Evolutionary conservation across 37 sponge, comb jelly and placozoan species (phyloP).

Genomic region (Spongilla lacustris): DNA sequence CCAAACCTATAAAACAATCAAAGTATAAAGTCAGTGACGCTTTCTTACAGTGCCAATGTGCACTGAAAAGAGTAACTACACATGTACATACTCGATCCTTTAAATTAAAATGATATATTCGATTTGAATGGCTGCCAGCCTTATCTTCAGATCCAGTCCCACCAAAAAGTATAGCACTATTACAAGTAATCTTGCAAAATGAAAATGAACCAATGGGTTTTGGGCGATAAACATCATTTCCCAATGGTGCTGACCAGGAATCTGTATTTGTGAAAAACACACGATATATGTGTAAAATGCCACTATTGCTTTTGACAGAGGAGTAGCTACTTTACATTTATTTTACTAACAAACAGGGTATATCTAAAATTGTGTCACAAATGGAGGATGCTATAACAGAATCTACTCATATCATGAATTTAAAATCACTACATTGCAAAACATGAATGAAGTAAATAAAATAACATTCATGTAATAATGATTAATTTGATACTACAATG

Average conservation of each 20-base stretch:
- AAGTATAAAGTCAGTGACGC: too few species aligned
- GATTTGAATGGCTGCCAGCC: background rate
- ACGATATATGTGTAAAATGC: background rate
- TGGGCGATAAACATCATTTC: conserved; percentile 22
- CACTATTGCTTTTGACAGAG: background rate
- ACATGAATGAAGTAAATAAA: too few species aligned
- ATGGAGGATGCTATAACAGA: too few species aligned
- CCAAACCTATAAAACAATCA: conserved; percentile 15
- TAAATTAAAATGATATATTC: background rate
- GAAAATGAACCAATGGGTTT: conserved; percentile 23
- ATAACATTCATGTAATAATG: too few species aligned
- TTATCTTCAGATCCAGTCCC: conserved; percentile 12
- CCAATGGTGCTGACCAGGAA: conserved; percentile 40
- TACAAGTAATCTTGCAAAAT: conserved; percentile 35
- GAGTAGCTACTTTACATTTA: too few species aligned
- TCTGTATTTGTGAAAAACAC: conserved; percentile 12
- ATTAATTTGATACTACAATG: too few species aligned
- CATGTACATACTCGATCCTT: background rate
- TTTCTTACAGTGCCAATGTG: too few species aligned
- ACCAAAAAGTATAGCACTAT: conserved; percentile 56
- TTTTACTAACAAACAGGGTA: too few species aligned
- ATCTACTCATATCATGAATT: too few species aligned
- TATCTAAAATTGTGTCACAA: too few species aligned
- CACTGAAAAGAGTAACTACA: background rate
- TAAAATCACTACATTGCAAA: too few species aligned